These are phyloP conservation scores for Rutpela maculata DNA, from an alignment of 2,888 invertebrate species.

Conservation along the genomic window DNA sequence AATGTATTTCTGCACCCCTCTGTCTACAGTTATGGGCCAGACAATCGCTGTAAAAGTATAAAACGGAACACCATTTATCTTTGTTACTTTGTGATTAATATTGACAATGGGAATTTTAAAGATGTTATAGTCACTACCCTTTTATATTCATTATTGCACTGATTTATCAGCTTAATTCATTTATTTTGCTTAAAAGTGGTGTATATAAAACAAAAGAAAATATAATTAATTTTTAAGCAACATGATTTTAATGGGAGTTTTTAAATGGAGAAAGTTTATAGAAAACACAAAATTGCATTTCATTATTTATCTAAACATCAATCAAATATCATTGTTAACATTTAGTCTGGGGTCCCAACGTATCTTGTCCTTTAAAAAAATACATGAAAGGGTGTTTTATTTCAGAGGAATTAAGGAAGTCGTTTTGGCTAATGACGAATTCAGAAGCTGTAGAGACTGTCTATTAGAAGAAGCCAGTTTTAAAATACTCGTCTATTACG, in stretches of 20 bases:
- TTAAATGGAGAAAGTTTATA: slow-evolving; percentile 1
- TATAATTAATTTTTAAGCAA: slow-evolving; percentile 5
- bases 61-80: slow-evolving; percentile 39
- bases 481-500: too few species aligned
- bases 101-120: slow-evolving; percentile 34
- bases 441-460: too few species aligned
- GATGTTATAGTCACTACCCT: slow-evolving; percentile 10
- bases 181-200: slow-evolving; percentile 11
- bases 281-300: not conserved
- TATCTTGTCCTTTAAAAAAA: too few species aligned
- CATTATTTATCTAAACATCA: too few species aligned
- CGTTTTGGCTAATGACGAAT: too few species aligned
- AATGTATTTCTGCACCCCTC: not conserved
- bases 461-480: too few species aligned
- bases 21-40: not conserved
- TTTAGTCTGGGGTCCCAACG: too few species aligned
- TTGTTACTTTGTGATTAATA: slow-evolving; percentile 43
- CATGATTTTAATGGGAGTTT: slow-evolving; percentile 4
- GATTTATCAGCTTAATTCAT: slow-evolving; percentile 19
- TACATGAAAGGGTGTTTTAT: too few species aligned
- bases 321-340: too few species aligned
- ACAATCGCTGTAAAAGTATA: slow-evolving; percentile 17
- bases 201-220: slow-evolving; percentile 25
- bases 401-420: too few species aligned
- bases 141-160: slow-evolving; percentile 21